These are phyloP conservation scores for Equus przewalskii DNA, from an alignment of 2,113 vertebrate genomes.

Conservation along the genomic window DNA sequence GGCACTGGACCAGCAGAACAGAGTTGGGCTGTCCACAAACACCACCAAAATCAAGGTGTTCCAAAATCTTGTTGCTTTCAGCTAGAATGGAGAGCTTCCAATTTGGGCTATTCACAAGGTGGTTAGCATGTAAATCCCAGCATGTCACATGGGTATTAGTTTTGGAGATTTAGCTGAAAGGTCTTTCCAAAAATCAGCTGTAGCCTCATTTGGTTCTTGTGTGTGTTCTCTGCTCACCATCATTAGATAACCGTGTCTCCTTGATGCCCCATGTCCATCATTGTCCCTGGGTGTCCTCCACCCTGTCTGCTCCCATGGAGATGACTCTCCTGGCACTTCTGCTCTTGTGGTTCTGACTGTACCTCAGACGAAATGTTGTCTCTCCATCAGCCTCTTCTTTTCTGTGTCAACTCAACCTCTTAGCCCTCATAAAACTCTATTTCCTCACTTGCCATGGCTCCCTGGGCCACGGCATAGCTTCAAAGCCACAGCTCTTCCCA, in stretches of 20 bases:
- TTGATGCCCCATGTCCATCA: neutral
- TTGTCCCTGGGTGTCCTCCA: neutral
- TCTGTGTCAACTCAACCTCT: neutral
- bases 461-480: neutral
- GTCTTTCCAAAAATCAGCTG: neutral
- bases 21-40: neutral
- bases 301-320: accelerated
- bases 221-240: accelerated
- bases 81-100: neutral
- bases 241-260: accelerated
- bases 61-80: accelerated
- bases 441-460: neutral
- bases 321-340: neutral
- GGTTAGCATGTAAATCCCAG: neutral
- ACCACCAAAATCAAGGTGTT: too few species aligned
- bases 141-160: accelerated
- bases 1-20: accelerated
- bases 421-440: accelerated
- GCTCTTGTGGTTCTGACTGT: neutral
- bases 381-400: neutral
- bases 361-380: accelerated
- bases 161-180: neutral
- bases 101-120: accelerated
- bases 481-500: neutral
- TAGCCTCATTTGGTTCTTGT: neutral